Conservation (phyloP, 92 coral and sea anemone species). For the Zoanthus sociatus region DNA sequence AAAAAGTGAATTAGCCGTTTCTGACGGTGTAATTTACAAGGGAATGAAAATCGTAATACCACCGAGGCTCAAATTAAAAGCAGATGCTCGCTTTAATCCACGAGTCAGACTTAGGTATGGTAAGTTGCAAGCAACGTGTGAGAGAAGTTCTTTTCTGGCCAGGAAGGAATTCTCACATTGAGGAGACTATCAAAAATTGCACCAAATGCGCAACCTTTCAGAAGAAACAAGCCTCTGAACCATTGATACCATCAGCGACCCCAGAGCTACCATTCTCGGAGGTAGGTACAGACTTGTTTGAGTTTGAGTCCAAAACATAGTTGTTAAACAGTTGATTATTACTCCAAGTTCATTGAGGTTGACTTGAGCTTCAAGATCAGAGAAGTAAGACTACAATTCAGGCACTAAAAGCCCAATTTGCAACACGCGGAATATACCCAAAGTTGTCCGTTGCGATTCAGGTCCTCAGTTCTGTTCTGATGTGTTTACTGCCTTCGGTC, state of each 20-base stretch:
- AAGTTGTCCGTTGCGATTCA: background rate
- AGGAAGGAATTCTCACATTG: slow-evolving; percentile 55
- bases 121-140: slow-evolving; percentile 57
- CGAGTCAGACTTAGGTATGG: slow-evolving; percentile 48
- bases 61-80: slow-evolving; percentile 42
- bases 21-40: slow-evolving; percentile 58
- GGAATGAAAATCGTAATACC: slow-evolving; percentile 54
- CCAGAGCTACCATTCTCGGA: slow-evolving; percentile 49
- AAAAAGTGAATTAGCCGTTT: slow-evolving; percentile 60
- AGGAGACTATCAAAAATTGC: slow-evolving; percentile 53
- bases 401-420: slow-evolving; percentile 50
- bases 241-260: background rate
- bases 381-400: slow-evolving; percentile 42
- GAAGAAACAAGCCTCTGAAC: slow-evolving; percentile 39
- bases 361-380: slow-evolving; percentile 31
- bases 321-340: slow-evolving; percentile 48
- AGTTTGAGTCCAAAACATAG: slow-evolving; percentile 42
- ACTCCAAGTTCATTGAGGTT: slow-evolving; percentile 54
- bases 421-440: slow-evolving; percentile 54
- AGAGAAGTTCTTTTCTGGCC: slow-evolving; percentile 41
- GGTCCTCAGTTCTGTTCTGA: no score
- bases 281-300: slow-evolving; percentile 52
- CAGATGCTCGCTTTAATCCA: slow-evolving; percentile 45
- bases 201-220: slow-evolving; percentile 51
- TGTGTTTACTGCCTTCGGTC: no score